Evolutionary conservation across 1,140 invertebrate species (phyloP).

Genomic region (Drosophila kohkoa): DNA sequence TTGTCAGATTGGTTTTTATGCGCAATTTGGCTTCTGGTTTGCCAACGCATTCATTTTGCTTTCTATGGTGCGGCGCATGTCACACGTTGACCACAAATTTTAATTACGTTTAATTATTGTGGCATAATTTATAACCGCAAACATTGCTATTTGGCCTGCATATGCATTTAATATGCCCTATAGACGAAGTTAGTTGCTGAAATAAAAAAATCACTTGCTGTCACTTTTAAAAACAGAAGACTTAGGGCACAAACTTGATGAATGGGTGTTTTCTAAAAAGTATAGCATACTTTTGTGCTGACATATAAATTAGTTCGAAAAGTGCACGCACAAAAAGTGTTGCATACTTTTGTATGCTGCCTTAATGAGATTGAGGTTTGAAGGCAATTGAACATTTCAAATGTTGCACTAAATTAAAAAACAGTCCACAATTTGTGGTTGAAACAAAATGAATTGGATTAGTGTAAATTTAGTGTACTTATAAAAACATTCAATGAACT

Average conservation of each 20-base stretch:
- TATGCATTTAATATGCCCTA: conserved; percentile 1
- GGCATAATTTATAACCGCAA: not conserved
- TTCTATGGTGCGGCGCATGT: conserved; percentile 50
- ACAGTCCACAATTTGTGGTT: not conserved
- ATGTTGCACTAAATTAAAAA: not conserved
- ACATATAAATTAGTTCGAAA: not conserved
- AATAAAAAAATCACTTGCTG: not conserved
- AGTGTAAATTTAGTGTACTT: not conserved
- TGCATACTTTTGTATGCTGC: conserved; percentile 34
- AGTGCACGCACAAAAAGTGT: not conserved
- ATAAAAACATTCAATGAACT: too few species aligned
- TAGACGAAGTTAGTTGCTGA: conserved; percentile 6
- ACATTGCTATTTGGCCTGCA: not conserved
- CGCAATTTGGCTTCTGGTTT: conserved; percentile 33
- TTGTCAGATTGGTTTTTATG: conserved; percentile 51
- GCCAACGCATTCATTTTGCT: conserved; percentile 32
- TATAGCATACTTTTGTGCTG: conserved; percentile 39
- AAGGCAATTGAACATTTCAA: not conserved
- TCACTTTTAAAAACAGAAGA: conserved; percentile 45
- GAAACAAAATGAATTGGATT: not conserved
- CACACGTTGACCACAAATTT: conserved; percentile 13
- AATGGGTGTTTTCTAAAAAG: not conserved
- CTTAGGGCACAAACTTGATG: conserved; percentile 62
- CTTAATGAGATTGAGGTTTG: not conserved
- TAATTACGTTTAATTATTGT: conserved; percentile 42